Percentiles rank a stretch among this genome's conserved stretches.
These are phyloP conservation scores for Darevskia nairensis DNA, from an alignment of 2,797 vertebrate species.

Conservation along the genomic window DNA sequence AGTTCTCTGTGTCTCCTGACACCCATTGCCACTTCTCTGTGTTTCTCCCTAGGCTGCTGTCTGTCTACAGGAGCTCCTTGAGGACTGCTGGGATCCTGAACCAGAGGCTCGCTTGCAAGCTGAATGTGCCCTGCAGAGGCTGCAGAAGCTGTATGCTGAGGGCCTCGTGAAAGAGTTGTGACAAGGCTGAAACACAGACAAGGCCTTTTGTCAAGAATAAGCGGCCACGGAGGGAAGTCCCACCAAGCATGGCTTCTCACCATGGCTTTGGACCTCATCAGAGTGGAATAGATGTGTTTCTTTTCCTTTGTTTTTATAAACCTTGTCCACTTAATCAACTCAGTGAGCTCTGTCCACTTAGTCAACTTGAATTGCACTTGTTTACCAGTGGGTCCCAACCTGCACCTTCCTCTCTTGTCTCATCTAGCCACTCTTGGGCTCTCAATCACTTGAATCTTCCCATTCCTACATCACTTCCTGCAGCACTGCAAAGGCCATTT, in stretches of 20 bases:
- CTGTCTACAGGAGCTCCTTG: conserved; percentile 81
- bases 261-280: background rate
- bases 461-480: background rate
- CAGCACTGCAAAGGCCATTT: too few relatives aligned
- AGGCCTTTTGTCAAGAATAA: background rate
- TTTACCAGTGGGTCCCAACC: background rate
- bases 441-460: background rate
- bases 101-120: conserved; percentile 87
- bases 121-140: conserved; percentile 79
- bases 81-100: conserved; percentile 90
- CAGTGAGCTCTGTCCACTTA: background rate
- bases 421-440: background rate
- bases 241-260: background rate
- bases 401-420: background rate
- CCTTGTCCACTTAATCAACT: background rate
- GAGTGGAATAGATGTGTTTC: background rate
- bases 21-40: background rate
- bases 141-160: conserved; percentile 59
- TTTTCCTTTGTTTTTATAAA: background rate
- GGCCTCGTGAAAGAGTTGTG: background rate
- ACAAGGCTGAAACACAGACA: background rate
- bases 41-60: conserved; percentile 71
- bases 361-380: conserved; percentile 2
- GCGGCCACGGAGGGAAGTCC: background rate
- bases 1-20: background rate